Evolutionary conservation across 2,113 vertebrate species (phyloP).

Genomic region (Hemiprocne comata): DNA sequence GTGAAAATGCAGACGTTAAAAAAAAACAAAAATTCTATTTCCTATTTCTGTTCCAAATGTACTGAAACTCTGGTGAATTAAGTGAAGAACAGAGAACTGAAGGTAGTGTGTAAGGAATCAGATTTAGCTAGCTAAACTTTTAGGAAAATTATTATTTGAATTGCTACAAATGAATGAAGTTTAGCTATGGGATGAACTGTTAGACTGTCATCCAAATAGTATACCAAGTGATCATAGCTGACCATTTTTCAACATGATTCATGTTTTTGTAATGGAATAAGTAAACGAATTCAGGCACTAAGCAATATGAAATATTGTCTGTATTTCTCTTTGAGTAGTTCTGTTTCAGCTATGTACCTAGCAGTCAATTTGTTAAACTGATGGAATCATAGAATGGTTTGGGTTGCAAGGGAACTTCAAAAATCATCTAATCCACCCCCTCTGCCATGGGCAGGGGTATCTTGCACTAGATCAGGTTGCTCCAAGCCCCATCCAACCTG

Average conservation of each 20-base stretch:
- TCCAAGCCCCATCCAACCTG: background rate
- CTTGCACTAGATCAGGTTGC: background rate
- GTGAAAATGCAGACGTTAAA: background rate
- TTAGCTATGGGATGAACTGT: background rate
- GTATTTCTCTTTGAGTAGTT: background rate
- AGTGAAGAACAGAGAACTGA: background rate
- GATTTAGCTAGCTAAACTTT: background rate
- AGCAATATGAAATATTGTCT: background rate
- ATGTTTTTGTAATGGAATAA: background rate
- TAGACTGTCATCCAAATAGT: background rate
- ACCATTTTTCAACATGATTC: background rate
- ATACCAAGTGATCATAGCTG: background rate
- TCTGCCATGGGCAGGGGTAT: background rate
- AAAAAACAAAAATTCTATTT: background rate
- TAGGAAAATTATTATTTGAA: background rate
- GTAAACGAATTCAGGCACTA: background rate
- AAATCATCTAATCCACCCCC: background rate
- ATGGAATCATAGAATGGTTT: background rate
- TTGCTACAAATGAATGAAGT: background rate
- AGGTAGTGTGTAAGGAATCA: background rate
- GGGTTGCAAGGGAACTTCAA: background rate
- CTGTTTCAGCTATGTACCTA: background rate
- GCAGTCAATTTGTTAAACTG: background rate
- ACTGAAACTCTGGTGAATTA: background rate
- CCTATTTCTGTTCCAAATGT: background rate